Evolutionary conservation across 2,797 vertebrate genomes (phyloP), one percentile per base, ranked within the genome.

Genomic region (Martes flavigula): DNA sequence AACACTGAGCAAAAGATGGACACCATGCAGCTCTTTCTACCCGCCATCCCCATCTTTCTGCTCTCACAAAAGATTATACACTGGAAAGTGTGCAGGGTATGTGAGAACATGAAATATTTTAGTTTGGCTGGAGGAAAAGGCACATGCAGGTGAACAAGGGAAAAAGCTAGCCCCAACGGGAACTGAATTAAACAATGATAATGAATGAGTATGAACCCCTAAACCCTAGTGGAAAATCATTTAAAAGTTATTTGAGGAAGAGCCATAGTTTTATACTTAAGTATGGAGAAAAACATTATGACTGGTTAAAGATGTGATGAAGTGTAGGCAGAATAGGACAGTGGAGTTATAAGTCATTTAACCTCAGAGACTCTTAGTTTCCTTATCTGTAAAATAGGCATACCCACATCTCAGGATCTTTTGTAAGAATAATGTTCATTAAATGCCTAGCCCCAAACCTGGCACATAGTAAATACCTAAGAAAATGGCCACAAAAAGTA

Each of bases 361-460:
- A 60, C n/a, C 30, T 82, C 54, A 87, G 27, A n/a, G 5, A 87
- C 35, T 66, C 25, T 62, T 86, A 38, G n/a, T 86, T 97, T 96
- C 62, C 54, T 77, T 82, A 81, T 58, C 48, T 90, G 51, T 93
- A 89, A 89, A 96, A 91, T 40, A 93, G 25, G 30, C 51, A 85
- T 56, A 70, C n/a, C 40, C 23, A 43, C 25, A 30, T 60, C 51
- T 93, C 10, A 40, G 54, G 20, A 60, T 21, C 46, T 82, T 87
- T 87, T 83, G 12, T 91, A 83, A 78, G 23, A 38, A 89, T 72
- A 38, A 27, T 21, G 4, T 51, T 83, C 48, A 90, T 73, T 64
- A 96, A 90, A 84, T 58, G 48, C 30, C 72, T 92, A 64, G 21
- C 32, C 97, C 27, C 92, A 96, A 96, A 75, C 51, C 20, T 84